Percentiles rank a stretch among this genome's conserved stretches.
These are phyloP conservation scores for Montipora cactus DNA, from an alignment of 64 coral and sea anemone genomes.

Conservation along the genomic window DNA sequence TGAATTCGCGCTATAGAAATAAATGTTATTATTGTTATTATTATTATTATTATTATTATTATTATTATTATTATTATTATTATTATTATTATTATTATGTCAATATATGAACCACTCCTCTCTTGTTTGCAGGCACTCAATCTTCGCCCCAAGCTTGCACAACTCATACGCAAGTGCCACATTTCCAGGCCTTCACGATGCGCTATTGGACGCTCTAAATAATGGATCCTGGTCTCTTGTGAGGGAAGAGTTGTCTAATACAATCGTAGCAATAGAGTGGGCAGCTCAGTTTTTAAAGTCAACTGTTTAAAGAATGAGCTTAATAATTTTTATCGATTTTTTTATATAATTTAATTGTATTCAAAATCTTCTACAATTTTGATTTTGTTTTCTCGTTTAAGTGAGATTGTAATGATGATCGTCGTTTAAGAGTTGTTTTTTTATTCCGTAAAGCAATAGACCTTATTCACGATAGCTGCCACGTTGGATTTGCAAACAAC, in stretches of 20 bases:
- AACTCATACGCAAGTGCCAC: slow-evolving; percentile 88
- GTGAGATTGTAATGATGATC: too few relatives aligned
- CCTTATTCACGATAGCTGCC: too few relatives aligned
- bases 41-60: too few relatives aligned
- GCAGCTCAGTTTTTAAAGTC: slow-evolving; percentile 80
- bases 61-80: too few relatives aligned
- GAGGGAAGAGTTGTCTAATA: slow-evolving; percentile 70
- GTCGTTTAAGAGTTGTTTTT: too few relatives aligned
- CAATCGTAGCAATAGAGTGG: slow-evolving; percentile 72
- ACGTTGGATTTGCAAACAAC: too few relatives aligned
- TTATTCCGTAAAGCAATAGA: too few relatives aligned
- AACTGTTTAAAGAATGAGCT: not conserved
- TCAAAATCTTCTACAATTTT: not conserved
- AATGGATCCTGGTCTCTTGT: slow-evolving; percentile 72
- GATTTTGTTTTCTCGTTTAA: too few relatives aligned
- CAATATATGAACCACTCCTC: not conserved
- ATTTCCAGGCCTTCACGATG: slow-evolving; percentile 87
- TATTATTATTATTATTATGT: too few relatives aligned
- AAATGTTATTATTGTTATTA: too few relatives aligned
- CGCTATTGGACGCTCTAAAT: slow-evolving; percentile 57
- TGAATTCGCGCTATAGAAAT: too few relatives aligned
- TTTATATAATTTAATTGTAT: not conserved
- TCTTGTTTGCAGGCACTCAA: slow-evolving; percentile 72
- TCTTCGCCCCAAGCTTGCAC: slow-evolving; percentile 87
- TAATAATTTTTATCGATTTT: not conserved